These are phyloP conservation scores for Ichneumoninae sp. DNA, from an alignment of 2,888 invertebrate species.

Conservation along the genomic window DNA sequence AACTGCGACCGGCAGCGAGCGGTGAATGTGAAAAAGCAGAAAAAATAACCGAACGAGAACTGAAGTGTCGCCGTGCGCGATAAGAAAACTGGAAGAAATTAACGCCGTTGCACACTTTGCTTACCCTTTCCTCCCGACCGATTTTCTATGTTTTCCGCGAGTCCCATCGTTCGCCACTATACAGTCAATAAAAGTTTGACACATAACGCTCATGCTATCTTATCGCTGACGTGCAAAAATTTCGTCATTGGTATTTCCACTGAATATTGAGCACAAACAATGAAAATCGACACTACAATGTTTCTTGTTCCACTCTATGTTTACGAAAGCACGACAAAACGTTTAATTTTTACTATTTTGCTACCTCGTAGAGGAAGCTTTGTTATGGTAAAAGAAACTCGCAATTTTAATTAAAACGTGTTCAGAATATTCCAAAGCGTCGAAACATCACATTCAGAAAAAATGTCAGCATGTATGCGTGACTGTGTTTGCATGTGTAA, in stretches of 20 bases:
- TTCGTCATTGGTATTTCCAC: not conserved
- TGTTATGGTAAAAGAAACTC: too few species aligned
- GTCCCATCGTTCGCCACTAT: not conserved
- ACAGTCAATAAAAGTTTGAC: not conserved
- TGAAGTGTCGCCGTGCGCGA: not conserved
- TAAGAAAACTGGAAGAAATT: not conserved
- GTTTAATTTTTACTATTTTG: too few species aligned
- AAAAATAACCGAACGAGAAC: not conserved
- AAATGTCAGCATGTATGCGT: too few species aligned
- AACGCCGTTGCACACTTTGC: not conserved
- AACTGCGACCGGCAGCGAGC: not conserved
- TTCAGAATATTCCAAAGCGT: too few species aligned
- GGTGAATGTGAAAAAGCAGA: not conserved
- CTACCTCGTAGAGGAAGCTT: too few species aligned
- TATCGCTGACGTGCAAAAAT: constrained; percentile 17
- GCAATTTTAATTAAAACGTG: too few species aligned
- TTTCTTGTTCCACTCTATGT: not conserved
- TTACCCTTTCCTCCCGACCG: not conserved
- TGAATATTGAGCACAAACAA: not conserved
- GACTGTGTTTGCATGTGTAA: too few species aligned
- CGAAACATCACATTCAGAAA: too few species aligned
- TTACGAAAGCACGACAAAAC: too few species aligned
- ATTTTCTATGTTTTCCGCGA: not conserved
- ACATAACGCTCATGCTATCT: constrained; percentile 1
- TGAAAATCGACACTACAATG: not conserved